phyloP scores from a whole-genome alignment of 2,113 vertebrate species.

The Neotragus moschatus region DNA sequence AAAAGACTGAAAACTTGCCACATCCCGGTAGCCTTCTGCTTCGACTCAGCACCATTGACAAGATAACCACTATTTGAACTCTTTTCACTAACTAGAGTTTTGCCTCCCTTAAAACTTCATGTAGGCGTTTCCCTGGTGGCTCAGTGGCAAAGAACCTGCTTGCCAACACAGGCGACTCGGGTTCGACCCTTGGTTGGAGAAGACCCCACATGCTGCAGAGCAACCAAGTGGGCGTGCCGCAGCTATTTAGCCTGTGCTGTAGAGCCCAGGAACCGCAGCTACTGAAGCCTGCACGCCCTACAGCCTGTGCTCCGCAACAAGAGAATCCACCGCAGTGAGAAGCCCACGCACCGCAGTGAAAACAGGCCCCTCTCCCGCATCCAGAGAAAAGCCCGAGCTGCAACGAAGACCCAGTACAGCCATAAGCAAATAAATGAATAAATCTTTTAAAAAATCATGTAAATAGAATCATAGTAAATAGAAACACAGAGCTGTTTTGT shows the following conservation, averaged over 20 bases:
- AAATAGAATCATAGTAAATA: rapidly evolving
- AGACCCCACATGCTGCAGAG: neutral
- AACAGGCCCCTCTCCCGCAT: neutral
- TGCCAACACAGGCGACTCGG: neutral
- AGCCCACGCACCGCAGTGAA: rapidly evolving
- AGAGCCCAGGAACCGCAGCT: neutral
- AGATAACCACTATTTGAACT: rapidly evolving
- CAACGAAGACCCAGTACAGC: neutral
- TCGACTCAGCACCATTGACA: rapidly evolving
- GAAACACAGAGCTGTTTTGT: neutral
- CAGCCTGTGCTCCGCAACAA: neutral
- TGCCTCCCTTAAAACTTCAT: too few relatives aligned
- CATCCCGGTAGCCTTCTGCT: rapidly evolving
- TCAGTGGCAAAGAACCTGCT: neutral
- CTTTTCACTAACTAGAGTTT: rapidly evolving
- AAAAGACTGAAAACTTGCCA: rapidly evolving
- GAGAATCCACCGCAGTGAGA: neutral
- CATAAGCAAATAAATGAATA: neutral
- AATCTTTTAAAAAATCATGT: neutral
- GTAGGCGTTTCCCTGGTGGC: neutral
- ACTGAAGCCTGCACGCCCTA: neutral
- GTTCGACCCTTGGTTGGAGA: neutral
- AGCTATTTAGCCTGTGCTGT: neutral
- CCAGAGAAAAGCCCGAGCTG: neutral
- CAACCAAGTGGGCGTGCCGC: rapidly evolving